These are phyloP conservation scores for Megaptera novaeangliae DNA, from an alignment of 2,113 vertebrate species.

Conservation along the genomic window DNA sequence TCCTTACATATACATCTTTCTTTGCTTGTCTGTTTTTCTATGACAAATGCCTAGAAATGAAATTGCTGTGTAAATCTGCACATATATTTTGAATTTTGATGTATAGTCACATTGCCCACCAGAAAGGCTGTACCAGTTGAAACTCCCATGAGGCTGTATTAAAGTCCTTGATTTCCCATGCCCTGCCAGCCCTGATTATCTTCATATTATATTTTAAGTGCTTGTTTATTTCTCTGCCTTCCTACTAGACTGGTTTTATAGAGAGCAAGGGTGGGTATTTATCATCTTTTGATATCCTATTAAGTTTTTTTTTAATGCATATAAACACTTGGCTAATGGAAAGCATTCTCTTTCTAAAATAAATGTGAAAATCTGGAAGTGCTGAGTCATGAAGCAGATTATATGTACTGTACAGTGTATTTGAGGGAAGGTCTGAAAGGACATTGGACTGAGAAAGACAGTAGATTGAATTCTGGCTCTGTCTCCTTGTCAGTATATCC, in stretches of 20 bases:
- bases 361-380: neutral
- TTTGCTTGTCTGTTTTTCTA: neutral
- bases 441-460: neutral
- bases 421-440: neutral
- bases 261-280: neutral
- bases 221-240: conserved; percentile 29
- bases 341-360: neutral
- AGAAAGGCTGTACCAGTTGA: neutral
- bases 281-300: neutral
- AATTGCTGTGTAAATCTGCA: neutral
- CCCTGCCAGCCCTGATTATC: neutral
- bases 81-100: neutral
- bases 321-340: neutral
- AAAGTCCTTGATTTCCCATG: neutral
- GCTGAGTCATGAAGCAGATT: neutral
- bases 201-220: neutral
- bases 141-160: neutral
- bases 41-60: neutral
- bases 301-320: neutral
- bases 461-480: neutral
- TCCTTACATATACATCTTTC: neutral
- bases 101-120: neutral
- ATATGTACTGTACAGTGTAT: neutral
- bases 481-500: neutral
- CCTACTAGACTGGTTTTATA: neutral